phyloP scores from a whole-genome alignment of 2,797 vertebrate genomes.

The Semotilus atromaculatus region DNA sequence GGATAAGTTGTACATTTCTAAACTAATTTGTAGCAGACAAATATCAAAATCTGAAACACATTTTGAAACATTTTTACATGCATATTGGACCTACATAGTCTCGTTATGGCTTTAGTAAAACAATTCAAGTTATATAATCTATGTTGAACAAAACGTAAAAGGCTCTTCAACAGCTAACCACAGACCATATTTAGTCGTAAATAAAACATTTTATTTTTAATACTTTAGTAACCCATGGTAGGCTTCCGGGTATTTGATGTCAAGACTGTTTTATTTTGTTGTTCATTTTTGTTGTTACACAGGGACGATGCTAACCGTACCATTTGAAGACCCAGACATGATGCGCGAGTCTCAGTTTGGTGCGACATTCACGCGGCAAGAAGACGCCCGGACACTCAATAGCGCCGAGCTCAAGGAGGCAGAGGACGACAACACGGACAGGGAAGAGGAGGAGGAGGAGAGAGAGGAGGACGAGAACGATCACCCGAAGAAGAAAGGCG shows the following conservation, averaged over 20 bases:
- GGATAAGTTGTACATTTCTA: not conserved
- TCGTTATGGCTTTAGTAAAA: not conserved
- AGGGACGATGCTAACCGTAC: constrained; percentile 92
- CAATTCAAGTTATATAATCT: not conserved
- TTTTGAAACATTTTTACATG: not conserved
- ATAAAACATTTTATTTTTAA: too few relatives aligned
- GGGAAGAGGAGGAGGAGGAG: constrained; percentile 83
- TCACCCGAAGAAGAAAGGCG: constrained; percentile 86
- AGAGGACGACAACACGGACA: constrained; percentile 85
- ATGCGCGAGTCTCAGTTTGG: constrained; percentile 94
- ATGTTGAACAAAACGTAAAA: not conserved
- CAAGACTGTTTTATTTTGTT: not conserved
- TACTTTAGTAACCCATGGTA: not conserved
- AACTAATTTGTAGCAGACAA: not conserved
- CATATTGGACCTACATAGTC: not conserved
- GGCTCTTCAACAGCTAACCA: too few relatives aligned
- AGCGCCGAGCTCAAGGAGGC: constrained; percentile 71
- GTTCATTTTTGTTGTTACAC: constrained; percentile 41
- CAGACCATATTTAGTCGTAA: not conserved
- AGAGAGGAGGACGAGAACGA: constrained; percentile 87
- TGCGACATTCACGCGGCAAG: constrained; percentile 88
- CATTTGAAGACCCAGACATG: constrained; percentile 93
- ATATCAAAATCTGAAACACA: not conserved
- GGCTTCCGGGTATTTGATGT: not conserved
- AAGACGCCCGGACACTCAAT: constrained; percentile 66